phyloP scores from a whole-genome alignment of 2,888 invertebrate species.

The Melanophora roralis region DNA sequence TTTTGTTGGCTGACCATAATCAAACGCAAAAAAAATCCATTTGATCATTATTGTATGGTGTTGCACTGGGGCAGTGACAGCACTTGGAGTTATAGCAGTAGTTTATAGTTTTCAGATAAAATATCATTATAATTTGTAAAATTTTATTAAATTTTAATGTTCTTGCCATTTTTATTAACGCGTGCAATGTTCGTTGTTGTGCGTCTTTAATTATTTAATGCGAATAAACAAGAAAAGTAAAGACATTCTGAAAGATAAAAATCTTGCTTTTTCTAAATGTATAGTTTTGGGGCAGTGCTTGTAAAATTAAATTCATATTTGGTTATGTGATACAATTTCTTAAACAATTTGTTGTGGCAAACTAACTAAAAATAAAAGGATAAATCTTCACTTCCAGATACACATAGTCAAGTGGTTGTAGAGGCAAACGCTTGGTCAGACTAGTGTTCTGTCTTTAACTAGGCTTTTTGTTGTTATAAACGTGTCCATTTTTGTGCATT shows the following conservation, averaged over 20 bases:
- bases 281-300: conserved; percentile 31
- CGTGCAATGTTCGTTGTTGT: conserved; percentile 19
- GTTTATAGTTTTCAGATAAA: conserved; percentile 52
- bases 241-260: conserved; percentile 26
- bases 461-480: conserved; percentile 16
- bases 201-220: conserved; percentile 41
- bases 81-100: neutral
- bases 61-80: neutral
- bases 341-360: conserved; percentile 43
- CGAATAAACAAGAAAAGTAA: neutral
- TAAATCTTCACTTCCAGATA: too few relatives aligned
- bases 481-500: conserved; percentile 46
- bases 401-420: neutral
- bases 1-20: conserved; percentile 1
- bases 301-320: conserved; percentile 51
- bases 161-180: conserved; percentile 50
- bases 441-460: neutral
- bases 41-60: conserved; percentile 31
- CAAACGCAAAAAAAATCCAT: conserved; percentile 10
- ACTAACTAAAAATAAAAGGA: neutral
- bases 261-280: conserved; percentile 42
- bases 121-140: conserved; percentile 61
- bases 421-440: conserved; percentile 1
- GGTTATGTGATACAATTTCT: conserved; percentile 55
- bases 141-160: conserved; percentile 62